phyloP scores from a whole-genome alignment of 2,113 vertebrate genomes.

The Myotis brandtii region DNA sequence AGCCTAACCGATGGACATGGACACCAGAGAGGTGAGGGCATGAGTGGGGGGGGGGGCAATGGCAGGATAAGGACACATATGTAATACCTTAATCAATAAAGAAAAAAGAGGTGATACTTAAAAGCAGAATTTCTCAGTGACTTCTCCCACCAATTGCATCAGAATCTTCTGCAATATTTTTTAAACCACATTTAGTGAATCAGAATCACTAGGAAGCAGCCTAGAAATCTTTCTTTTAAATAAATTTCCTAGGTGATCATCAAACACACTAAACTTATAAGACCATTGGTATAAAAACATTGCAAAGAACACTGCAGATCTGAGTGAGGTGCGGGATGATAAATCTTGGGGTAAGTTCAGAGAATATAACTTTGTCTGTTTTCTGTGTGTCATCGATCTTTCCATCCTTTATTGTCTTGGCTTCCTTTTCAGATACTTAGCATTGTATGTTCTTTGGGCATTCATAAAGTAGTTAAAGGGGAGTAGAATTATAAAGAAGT shows the following conservation, averaged over 20 bases:
- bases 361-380: not conserved
- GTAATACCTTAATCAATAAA: too few species aligned
- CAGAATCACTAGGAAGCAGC: not conserved
- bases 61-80: too few species aligned
- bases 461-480: not conserved
- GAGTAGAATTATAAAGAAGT: not conserved
- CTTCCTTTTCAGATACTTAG: slow-evolving; percentile 45
- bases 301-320: not conserved
- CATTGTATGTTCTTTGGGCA: not conserved
- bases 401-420: not conserved
- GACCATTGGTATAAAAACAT: not conserved
- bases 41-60: too few species aligned
- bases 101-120: too few species aligned
- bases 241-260: not conserved
- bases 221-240: not conserved
- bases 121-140: not conserved
- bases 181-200: not conserved
- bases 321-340: not conserved
- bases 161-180: not conserved
- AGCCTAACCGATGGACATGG: too few species aligned
- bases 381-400: not conserved
- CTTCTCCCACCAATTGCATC: not conserved
- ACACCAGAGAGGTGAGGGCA: too few species aligned
- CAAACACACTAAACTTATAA: not conserved
- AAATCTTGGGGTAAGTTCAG: not conserved